Evolutionary conservation across 37 sponge, comb jelly and placozoan species (phyloP).

Genomic region (Mnemiopsis leidyi): DNA sequence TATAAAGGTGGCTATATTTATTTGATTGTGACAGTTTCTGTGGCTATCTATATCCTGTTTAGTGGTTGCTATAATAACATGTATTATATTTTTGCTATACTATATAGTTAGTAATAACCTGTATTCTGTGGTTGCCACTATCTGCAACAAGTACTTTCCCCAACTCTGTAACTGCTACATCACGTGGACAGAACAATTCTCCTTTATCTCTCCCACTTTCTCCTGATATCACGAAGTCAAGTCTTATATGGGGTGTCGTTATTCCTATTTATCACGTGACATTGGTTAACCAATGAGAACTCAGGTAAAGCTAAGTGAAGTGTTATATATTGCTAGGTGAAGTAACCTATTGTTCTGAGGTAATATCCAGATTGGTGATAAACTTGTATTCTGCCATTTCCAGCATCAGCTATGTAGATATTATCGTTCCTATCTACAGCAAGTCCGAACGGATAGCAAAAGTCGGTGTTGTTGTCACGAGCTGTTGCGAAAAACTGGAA

Average conservation of each 20-base stretch:
- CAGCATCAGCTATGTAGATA: slow-evolving; percentile 54
- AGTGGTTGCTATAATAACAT: no score
- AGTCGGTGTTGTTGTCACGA: neutral
- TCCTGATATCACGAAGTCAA: no score
- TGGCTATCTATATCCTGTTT: no score
- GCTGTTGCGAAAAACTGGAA: slow-evolving; percentile 43
- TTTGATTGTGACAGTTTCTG: no score
- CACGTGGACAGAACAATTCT: slow-evolving; percentile 61
- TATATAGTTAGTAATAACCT: slow-evolving; percentile 15
- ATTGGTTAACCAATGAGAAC: no score
- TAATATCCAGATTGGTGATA: slow-evolving; percentile 61
- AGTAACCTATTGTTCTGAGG: slow-evolving; percentile 20
- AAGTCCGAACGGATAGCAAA: slow-evolving; percentile 47
- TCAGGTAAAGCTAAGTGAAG: no score
- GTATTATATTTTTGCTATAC: no score
- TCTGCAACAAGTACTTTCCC: slow-evolving; percentile 44
- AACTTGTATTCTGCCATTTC: slow-evolving; percentile 44
- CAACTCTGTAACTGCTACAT: slow-evolving; percentile 42
- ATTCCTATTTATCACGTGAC: no score
- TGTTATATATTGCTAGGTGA: no score
- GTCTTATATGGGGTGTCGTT: no score
- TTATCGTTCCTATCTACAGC: slow-evolving; percentile 50
- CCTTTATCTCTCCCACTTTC: slow-evolving; percentile 64
- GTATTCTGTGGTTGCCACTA: slow-evolving; percentile 47
- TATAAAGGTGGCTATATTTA: no score